Base-by-base conservation (phyloP, 2,888 invertebrate species). In the Aphodius sticticus region DNA sequence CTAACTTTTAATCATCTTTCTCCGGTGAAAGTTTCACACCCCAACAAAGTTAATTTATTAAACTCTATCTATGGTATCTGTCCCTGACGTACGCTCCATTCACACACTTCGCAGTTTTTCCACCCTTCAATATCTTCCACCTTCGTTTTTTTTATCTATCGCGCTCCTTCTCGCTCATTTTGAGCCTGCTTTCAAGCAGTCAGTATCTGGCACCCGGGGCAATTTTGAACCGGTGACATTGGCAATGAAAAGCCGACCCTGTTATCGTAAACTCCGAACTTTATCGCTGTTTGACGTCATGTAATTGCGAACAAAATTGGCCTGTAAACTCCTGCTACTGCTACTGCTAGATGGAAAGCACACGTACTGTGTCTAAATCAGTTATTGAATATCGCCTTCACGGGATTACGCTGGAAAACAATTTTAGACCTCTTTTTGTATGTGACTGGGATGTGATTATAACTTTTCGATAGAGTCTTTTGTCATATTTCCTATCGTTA, bases 231-330 rank as follows among this genome's bases (percentile, higher is more conserved):
- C 53, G 53, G 53, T 5, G 53, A 53, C 53, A 53, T 53, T 53
- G 53, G 53, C 53, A 53, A 53, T 53, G 53, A 53, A 53, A 53
- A 53, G 53, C 53, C 7, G 53, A 53, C 69, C 12, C 37, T 37
- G 16, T 70, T 37, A 77, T 38, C 53, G 36, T 69, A 69, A 69
- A 35, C 15, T 77, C 70, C 70, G 70, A 35, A 35, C 70, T 77
- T 77, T 77, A 77, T 70, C 70, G 77, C n/a, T 70, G 71, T 71
- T 77, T 77, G 26, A 77, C 70, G 71, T 53, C 9, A 7, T 69
- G 38, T 77, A 77, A 71, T 77, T 77, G 77, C 70, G 12, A 53
- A 12, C 53, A 1, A 53, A 53, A 53, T 12, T 53, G 53, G 9
- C 12, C 53, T 53, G 53, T 53, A 53, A 53, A 53, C 7, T 53